Evolutionary conservation across 2,797 vertebrate species (phyloP).

Genomic region (Schizothorax lantsangensis): DNA sequence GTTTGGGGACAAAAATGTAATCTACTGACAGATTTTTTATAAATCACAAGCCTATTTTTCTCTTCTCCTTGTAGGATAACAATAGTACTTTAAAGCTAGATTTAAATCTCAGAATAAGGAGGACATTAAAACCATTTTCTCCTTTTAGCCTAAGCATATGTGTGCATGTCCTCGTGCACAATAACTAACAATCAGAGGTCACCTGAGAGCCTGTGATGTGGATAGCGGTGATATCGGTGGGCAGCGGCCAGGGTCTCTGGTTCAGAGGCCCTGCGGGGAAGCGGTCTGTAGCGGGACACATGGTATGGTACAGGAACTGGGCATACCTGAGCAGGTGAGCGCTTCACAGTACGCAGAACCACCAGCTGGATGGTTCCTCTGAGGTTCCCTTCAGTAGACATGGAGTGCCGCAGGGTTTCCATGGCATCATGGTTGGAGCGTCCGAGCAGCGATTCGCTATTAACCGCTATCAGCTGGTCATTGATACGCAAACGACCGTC

Average conservation of each 20-base stretch:
- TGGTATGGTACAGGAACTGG: constrained; percentile 40
- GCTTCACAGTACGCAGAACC: constrained; percentile 76
- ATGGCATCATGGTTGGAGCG: constrained; percentile 92
- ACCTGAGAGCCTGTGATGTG: constrained; percentile 64
- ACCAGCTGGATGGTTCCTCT: constrained; percentile 93
- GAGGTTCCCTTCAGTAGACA: constrained; percentile 94
- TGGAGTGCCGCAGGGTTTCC: constrained; percentile 91
- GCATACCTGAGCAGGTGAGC: constrained; percentile 74
- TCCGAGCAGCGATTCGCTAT: constrained; percentile 88
- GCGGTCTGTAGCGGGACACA: constrained; percentile 61
- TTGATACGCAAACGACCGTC: constrained; percentile 88
- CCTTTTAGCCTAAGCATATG: background rate
- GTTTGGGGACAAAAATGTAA: no score
- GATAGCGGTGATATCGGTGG: constrained; percentile 43
- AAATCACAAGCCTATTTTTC: background rate
- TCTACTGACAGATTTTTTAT: background rate
- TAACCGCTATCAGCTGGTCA: constrained; percentile 92
- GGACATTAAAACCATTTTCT: background rate
- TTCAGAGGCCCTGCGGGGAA: constrained; percentile 65
- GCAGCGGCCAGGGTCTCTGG: constrained; percentile 55
- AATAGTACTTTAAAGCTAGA: background rate
- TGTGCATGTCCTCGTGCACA: background rate
- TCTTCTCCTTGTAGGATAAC: background rate
- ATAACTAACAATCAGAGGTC: constrained; percentile 61
- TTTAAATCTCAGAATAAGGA: background rate